Evolutionary conservation across 2,113 vertebrate genomes (phyloP).

Genomic region (Pseudopipra pipra): DNA sequence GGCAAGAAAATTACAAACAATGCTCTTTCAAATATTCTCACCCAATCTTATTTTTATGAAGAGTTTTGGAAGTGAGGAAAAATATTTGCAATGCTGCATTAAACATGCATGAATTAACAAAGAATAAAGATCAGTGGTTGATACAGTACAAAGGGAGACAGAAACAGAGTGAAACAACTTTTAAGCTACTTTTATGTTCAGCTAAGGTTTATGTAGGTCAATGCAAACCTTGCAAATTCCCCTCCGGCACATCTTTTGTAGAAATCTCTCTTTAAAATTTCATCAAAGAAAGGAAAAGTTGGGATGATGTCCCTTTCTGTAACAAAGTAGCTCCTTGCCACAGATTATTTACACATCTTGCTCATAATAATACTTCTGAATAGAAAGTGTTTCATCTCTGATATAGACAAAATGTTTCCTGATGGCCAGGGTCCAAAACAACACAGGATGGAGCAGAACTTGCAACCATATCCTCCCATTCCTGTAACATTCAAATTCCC

Average conservation of each 20-base stretch:
- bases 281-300: slow-evolving; percentile 1
- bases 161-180: background rate
- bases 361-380: background rate
- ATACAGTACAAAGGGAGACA: background rate
- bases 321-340: background rate
- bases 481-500: background rate
- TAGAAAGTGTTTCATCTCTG: slow-evolving; percentile 27
- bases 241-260: background rate
- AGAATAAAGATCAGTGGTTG: background rate
- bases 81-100: background rate
- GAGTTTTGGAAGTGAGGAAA: background rate
- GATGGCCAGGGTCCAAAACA: slow-evolving; percentile 14
- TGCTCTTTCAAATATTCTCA: background rate
- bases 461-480: slow-evolving; percentile 25
- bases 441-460: slow-evolving; percentile 4
- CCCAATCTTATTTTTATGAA: background rate
- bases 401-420: slow-evolving; percentile 18
- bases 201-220: background rate
- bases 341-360: slow-evolving; percentile 7
- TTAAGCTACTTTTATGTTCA: background rate
- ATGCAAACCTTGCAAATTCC: background rate
- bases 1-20: background rate
- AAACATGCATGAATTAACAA: background rate
- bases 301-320: background rate
- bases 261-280: background rate